Evolutionary conservation across 2,113 vertebrate genomes (phyloP).

Genomic region (Etheostoma spectabile): DNA sequence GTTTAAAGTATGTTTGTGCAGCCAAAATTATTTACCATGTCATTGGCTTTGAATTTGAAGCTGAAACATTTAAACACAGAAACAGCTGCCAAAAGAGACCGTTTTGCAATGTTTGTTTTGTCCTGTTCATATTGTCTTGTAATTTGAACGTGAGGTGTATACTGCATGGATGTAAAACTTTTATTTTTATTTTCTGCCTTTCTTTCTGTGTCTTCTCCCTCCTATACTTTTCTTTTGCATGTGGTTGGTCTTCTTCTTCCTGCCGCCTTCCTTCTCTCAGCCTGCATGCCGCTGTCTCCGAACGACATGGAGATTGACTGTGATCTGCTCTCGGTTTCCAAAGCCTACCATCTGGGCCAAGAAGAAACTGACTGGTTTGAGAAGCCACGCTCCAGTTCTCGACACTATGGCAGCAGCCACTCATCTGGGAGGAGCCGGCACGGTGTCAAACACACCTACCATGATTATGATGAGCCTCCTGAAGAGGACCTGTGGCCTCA

Average conservation of each 20-base stretch:
- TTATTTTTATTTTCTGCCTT: slow-evolving; percentile 74
- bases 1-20: not conserved
- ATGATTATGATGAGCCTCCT: slow-evolving; percentile 94
- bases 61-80: not conserved
- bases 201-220: slow-evolving; percentile 74
- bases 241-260: slow-evolving; percentile 74
- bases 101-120: slow-evolving; percentile 72
- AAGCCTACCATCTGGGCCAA: slow-evolving; percentile 99
- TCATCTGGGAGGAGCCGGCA: slow-evolving; percentile 92
- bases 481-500: slow-evolving; percentile 95
- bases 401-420: slow-evolving; percentile 92
- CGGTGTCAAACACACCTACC: slow-evolving; percentile 92
- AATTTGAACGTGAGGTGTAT: slow-evolving; percentile 59
- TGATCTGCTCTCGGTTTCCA: slow-evolving; percentile 98
- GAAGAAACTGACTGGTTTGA: slow-evolving; percentile 99
- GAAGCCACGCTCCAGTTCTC: slow-evolving; percentile 95
- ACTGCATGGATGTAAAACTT: slow-evolving; percentile 78
- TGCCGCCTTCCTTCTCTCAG: slow-evolving; percentile 82
- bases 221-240: slow-evolving; percentile 77
- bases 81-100: slow-evolving; percentile 29
- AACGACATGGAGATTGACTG: slow-evolving; percentile 89
- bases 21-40: not conserved
- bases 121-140: slow-evolving; percentile 55
- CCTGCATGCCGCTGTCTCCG: slow-evolving; percentile 82
- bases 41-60: slow-evolving; percentile 3